phyloP scores from a whole-genome alignment of 1,140 invertebrate genomes.

The Ganaspis sp. region DNA sequence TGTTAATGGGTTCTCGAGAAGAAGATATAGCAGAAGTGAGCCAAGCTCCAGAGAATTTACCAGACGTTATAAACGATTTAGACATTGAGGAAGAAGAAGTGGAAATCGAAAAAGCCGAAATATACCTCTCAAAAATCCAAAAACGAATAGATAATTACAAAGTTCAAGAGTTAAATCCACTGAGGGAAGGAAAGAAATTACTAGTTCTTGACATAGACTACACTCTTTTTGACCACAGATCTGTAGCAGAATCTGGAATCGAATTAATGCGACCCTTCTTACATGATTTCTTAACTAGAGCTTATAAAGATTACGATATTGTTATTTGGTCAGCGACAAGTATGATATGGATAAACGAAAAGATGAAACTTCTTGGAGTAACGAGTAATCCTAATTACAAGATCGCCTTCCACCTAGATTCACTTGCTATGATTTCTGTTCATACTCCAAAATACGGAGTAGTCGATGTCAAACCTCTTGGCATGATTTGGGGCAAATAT shows the following conservation, averaged over 20 bases:
- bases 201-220: conserved; percentile 98
- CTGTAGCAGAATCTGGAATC: conserved; percentile 89
- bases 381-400: conserved; percentile 90
- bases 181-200: conserved; percentile 88
- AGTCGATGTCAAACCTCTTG: conserved; percentile 95
- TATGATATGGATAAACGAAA: conserved; percentile 99
- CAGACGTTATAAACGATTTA: conserved; percentile 91
- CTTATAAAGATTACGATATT: conserved; percentile 93
- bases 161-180: conserved; percentile 88
- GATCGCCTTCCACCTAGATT: conserved; percentile 94
- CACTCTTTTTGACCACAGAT: conserved; percentile 96
- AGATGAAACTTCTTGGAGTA: conserved; percentile 95
- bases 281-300: conserved; percentile 95
- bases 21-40: conserved; percentile 91
- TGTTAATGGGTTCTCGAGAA: conserved; percentile 98
- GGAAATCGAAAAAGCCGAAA: conserved; percentile 87
- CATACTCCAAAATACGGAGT: conserved; percentile 93
- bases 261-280: conserved; percentile 97
- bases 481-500: conserved; percentile 98
- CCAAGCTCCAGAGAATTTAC: conserved; percentile 86
- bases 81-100: conserved; percentile 93
- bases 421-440: conserved; percentile 95
- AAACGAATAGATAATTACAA: conserved; percentile 91
- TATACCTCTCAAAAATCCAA: conserved; percentile 88
- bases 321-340: conserved; percentile 97